These are phyloP conservation scores for Plebejus melissa DNA, from an alignment of 2,888 invertebrate species.

Conservation along the genomic window DNA sequence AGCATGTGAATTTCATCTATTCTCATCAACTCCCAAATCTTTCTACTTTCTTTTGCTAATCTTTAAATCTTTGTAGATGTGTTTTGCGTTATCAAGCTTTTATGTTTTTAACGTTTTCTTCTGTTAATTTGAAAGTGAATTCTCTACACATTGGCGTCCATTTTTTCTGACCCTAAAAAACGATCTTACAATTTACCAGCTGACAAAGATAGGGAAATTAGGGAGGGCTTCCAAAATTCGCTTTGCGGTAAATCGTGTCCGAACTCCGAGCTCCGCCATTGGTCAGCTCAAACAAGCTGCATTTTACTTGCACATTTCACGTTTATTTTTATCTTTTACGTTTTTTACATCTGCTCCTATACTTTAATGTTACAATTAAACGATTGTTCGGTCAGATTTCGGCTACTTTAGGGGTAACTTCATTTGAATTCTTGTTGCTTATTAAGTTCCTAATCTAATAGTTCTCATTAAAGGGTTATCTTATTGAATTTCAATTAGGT, in stretches of 20 bases:
- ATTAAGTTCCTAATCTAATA: background rate
- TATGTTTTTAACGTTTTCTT: background rate
- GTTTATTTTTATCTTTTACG: slow-evolving; percentile 47
- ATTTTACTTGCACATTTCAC: slow-evolving; percentile 64
- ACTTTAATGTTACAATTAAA: slow-evolving; percentile 30
- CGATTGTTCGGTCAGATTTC: slow-evolving; percentile 16
- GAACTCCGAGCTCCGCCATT: slow-evolving; percentile 50
- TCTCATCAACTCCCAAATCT: too few relatives aligned
- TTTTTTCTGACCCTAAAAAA: slow-evolving; percentile 15
- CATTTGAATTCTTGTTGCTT: background rate
- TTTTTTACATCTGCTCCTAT: slow-evolving; percentile 64
- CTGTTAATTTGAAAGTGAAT: background rate
- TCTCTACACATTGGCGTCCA: background rate
- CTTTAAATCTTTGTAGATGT: too few relatives aligned
- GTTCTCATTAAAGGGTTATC: background rate
- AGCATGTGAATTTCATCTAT: too few relatives aligned
- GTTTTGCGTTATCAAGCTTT: background rate
- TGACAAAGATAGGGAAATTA: slow-evolving; percentile 28
- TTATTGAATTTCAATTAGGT: background rate
- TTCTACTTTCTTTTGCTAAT: too few relatives aligned
- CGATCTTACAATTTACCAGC: slow-evolving; percentile 25
- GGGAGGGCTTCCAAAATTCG: slow-evolving; percentile 43
- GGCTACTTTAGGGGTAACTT: slow-evolving; percentile 1
- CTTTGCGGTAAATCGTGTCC: slow-evolving; percentile 52
- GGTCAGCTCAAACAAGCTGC: slow-evolving; percentile 67